Conservation (phyloP, 2,888 invertebrate species). For the Andrena haemorrhoa region DNA sequence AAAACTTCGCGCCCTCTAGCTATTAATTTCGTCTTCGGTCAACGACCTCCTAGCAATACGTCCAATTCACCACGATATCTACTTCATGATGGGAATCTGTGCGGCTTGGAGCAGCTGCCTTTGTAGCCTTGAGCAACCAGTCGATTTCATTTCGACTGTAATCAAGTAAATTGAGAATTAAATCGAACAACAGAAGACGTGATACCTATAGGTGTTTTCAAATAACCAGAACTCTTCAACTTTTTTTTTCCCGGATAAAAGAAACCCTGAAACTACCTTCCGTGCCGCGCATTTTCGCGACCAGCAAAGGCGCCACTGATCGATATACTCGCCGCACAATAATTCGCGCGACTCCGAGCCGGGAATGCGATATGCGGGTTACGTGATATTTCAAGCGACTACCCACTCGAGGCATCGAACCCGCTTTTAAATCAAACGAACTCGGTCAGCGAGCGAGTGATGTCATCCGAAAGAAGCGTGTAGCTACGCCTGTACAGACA, state of each 20-base stretch:
- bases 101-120: too few relatives aligned
- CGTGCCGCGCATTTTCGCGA: constrained; percentile 14
- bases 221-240: neutral
- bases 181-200: too few relatives aligned
- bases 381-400: constrained; percentile 54
- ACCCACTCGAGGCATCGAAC: constrained; percentile 34
- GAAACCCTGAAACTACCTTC: neutral
- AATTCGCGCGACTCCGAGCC: constrained; percentile 34
- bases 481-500: constrained; percentile 14
- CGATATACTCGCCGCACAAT: constrained; percentile 41
- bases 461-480: constrained; percentile 42
- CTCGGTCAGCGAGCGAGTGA: constrained; percentile 45
- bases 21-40: constrained; percentile 20
- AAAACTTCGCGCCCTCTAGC: constrained; percentile 49
- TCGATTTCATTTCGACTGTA: too few relatives aligned
- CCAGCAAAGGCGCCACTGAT: constrained; percentile 24
- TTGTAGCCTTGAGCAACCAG: too few relatives aligned
- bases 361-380: constrained; percentile 43
- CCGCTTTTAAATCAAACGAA: constrained; percentile 49
- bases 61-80: too few relatives aligned
- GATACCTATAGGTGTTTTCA: neutral
- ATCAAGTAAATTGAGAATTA: too few relatives aligned
- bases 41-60: neutral
- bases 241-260: neutral
- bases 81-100: too few relatives aligned